Conservation (phyloP, 2,888 invertebrate species). For the Notodonta ziczac region DNA sequence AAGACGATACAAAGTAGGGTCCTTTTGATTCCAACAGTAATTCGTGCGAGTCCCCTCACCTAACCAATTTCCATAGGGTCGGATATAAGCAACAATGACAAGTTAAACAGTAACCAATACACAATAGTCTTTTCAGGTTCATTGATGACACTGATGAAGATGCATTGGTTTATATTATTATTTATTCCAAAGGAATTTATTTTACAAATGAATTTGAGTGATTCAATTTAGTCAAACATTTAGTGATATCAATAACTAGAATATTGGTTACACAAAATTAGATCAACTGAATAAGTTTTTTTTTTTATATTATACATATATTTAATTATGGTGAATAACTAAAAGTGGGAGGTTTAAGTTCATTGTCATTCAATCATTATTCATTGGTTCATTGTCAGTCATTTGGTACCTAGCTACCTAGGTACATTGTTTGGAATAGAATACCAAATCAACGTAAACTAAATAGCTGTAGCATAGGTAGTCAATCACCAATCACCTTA, state of each 20-base stretch:
- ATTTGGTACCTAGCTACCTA: too few relatives aligned
- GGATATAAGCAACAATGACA: conserved; percentile 34
- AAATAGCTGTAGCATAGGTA: neutral
- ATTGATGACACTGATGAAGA: conserved; percentile 4
- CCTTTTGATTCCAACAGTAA: conserved; percentile 43
- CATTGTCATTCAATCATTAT: too few relatives aligned
- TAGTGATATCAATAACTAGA: too few relatives aligned
- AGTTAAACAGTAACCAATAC: conserved; percentile 43
- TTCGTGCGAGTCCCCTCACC: conserved; percentile 33
- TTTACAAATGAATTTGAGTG: neutral
- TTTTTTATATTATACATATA: too few relatives aligned
- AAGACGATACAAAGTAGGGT: conserved; percentile 59
- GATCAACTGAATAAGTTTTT: too few relatives aligned
- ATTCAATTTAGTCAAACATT: too few relatives aligned
- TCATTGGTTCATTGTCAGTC: too few relatives aligned
- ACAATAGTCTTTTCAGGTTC: conserved; percentile 15
- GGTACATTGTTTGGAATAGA: too few relatives aligned
- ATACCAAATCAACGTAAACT: neutral
- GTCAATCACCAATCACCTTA: neutral
- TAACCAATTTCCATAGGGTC: conserved; percentile 22
- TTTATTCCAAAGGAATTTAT: neutral
- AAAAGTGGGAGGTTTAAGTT: too few relatives aligned
- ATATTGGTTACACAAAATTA: too few relatives aligned
- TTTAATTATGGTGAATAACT: too few relatives aligned
- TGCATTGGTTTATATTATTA: neutral